Percentiles rank a stretch among this genome's conserved stretches.
Conservation (phyloP, 2,888 invertebrate genomes). For the Pheosia gnoma region DNA sequence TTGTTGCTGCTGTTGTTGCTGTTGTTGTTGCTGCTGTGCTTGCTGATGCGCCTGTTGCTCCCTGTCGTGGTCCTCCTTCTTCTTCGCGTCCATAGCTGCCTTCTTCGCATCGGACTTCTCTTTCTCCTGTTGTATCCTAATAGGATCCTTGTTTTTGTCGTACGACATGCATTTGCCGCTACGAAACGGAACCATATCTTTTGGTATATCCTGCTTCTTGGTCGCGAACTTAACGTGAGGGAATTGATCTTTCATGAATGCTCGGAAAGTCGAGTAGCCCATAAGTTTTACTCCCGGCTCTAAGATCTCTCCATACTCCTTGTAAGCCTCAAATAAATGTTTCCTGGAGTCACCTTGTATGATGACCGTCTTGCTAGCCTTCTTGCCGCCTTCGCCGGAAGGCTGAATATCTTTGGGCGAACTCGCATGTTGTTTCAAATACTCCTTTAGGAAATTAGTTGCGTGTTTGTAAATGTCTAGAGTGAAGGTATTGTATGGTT, state of each 20-base stretch:
- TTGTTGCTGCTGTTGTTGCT: conserved; percentile 58
- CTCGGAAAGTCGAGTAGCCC: conserved; percentile 92
- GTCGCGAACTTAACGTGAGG: conserved; percentile 90
- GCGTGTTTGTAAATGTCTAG: conserved; percentile 91
- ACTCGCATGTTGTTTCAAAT: conserved; percentile 87
- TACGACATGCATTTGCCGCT: conserved; percentile 83
- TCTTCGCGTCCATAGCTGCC: conserved; percentile 78
- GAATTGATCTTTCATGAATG: conserved; percentile 92
- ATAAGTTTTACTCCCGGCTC: conserved; percentile 89
- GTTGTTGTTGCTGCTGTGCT: conserved; percentile 63
- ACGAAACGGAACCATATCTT: conserved; percentile 79
- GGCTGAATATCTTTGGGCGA: conserved; percentile 80
- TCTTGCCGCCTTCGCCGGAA: conserved; percentile 72
- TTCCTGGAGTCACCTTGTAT: conserved; percentile 85
- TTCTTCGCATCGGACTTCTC: conserved; percentile 80
- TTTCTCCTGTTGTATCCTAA: conserved; percentile 77
- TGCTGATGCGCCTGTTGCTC: conserved; percentile 71
- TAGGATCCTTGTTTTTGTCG: conserved; percentile 80
- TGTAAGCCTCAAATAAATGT: conserved; percentile 89
- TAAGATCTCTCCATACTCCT: conserved; percentile 88
- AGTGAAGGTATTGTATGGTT: conserved; percentile 91
- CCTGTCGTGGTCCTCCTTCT: conserved; percentile 76
- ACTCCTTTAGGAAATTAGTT: conserved; percentile 89
- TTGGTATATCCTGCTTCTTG: conserved; percentile 79
- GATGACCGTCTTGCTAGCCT: conserved; percentile 77